phyloP scores from a whole-genome alignment of 2,888 invertebrate genomes.

The Polyommatus icarus region DNA sequence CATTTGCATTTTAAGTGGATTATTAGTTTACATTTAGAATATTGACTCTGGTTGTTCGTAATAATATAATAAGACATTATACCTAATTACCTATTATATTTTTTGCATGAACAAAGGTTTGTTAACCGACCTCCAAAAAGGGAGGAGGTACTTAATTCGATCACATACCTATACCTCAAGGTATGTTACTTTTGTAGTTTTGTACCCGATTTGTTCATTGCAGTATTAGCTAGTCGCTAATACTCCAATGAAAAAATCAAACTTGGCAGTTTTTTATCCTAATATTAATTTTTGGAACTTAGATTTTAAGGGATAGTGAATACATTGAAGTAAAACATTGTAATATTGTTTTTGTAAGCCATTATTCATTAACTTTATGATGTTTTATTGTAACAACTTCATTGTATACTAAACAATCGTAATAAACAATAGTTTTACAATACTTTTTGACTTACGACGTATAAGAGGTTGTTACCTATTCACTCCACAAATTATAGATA shows the following conservation, averaged over 20 bases:
- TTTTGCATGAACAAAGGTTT: neutral
- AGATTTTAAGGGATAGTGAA: too few relatives aligned
- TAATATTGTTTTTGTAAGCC: neutral
- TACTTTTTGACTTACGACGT: neutral
- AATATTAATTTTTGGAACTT: too few relatives aligned
- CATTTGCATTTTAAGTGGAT: slow-evolving; percentile 20
- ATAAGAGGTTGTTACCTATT: neutral
- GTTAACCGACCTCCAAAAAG: neutral
- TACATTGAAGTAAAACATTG: neutral
- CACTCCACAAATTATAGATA: neutral
- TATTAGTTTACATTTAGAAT: neutral
- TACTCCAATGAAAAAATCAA: too few relatives aligned
- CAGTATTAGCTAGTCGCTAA: too few relatives aligned
- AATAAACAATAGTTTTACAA: neutral
- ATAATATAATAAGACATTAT: neutral
- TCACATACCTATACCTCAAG: too few relatives aligned
- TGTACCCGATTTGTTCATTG: too few relatives aligned
- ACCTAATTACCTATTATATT: neutral
- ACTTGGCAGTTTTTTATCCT: too few relatives aligned
- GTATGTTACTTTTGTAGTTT: too few relatives aligned
- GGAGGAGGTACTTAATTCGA: too few relatives aligned
- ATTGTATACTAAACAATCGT: neutral
- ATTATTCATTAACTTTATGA: neutral
- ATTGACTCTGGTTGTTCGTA: neutral
- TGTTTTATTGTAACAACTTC: neutral